Percentiles rank a stretch among this genome's conserved stretches.
These are phyloP conservation scores for Champsocephalus esox DNA, from an alignment of 2,797 vertebrate species.

Conservation along the genomic window DNA sequence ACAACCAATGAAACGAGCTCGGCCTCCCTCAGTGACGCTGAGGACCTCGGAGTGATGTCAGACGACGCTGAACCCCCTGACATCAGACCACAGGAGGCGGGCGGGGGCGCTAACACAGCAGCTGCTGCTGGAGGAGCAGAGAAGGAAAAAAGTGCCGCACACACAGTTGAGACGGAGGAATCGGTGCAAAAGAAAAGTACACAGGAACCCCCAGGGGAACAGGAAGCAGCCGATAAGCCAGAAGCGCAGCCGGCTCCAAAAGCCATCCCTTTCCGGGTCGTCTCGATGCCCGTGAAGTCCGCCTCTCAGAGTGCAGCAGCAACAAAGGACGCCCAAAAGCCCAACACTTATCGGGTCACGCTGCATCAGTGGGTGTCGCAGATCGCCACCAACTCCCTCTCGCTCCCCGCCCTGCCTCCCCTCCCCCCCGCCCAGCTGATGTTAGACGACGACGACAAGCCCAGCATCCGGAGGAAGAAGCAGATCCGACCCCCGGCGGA, in stretches of 20 bases:
- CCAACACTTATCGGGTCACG: constrained; percentile 78
- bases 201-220: constrained; percentile 9
- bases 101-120: constrained; percentile 13
- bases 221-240: constrained; percentile 34
- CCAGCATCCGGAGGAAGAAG: constrained; percentile 71
- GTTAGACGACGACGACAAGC: constrained; percentile 46
- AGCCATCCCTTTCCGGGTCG: constrained; percentile 69
- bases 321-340: constrained; percentile 64
- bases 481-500: constrained; percentile 66
- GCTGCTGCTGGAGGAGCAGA: not conserved
- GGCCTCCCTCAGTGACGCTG: constrained; percentile 52
- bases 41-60: constrained; percentile 67
- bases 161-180: not conserved
- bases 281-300: constrained; percentile 59
- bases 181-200: constrained; percentile 33
- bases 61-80: constrained; percentile 54
- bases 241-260: constrained; percentile 49
- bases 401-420: constrained; percentile 80
- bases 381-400: constrained; percentile 82
- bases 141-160: constrained; percentile 28
- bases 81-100: constrained; percentile 16
- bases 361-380: constrained; percentile 87
- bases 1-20: constrained; percentile 34
- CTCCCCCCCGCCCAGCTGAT: constrained; percentile 61
- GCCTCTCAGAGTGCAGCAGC: constrained; percentile 25